A percentile compares a stretch with the other conserved stretches of the same genome.
Conservation (phyloP, 2,888 invertebrate species). For the Acanthosepion pharaonis region DNA sequence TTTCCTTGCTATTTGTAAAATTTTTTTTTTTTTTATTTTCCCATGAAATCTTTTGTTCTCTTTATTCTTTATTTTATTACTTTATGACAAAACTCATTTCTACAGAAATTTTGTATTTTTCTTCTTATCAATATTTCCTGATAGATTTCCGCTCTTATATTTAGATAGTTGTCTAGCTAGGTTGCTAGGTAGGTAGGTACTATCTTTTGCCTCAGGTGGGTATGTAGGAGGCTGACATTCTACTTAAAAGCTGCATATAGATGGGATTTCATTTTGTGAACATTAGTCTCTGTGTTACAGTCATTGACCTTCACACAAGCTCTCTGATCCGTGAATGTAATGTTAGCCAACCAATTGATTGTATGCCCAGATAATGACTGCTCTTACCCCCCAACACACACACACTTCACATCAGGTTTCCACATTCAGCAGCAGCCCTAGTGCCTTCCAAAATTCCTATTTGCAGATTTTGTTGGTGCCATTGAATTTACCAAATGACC, state of each 20-base stretch:
- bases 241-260: neutral
- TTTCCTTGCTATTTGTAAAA: no score
- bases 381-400: neutral
- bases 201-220: no score
- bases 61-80: no score
- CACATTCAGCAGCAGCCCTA: neutral
- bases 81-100: no score
- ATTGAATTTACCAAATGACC: neutral
- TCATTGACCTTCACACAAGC: neutral
- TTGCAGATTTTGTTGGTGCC: neutral
- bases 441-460: neutral
- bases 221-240: neutral
- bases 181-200: neutral
- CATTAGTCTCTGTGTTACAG: neutral
- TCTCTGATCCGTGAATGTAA: neutral
- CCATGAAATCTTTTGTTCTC: no score
- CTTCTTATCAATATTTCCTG: no score
- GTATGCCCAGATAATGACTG: neutral
- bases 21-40: no score
- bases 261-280: neutral
- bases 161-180: neutral
- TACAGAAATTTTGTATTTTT: no score
- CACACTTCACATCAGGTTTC: neutral
- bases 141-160: neutral
- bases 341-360: neutral